Evolutionary conservation across 2,888 invertebrate genomes (phyloP), one percentile per base, ranked within the genome.

Genomic region (Polia nebulosa): DNA sequence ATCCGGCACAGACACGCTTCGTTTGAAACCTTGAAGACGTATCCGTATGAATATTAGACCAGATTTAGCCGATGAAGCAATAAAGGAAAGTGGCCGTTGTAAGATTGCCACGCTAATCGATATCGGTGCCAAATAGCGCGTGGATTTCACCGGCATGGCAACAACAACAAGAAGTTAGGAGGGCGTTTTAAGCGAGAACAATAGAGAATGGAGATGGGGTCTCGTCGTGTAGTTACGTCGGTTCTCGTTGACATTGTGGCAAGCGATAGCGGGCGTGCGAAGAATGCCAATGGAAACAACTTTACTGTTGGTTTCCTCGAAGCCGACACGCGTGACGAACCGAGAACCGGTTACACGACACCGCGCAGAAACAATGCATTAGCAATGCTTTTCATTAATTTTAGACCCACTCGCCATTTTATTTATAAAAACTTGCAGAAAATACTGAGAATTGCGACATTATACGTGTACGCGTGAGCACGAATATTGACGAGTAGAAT

Each of bases 241-340:
- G 78, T 86, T 85, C 85, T 86, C 85, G 88, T 84, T 87, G 88
- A 87, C 87, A 88, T 88, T 87, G 89, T 82, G 86, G 87, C 85
- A 84, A 86, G 84, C 86, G 84, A 87, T 83, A 84, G 86, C 89
- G 82, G 86, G 88, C 92, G 91, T 91, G 93, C 90, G 88, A 91
- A 91, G 93, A 93, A 94, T 94, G 91, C 89, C 88, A 89, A 92
- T 92, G 90, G 91, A 90, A 93, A 92, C 93, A 93, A 92, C 83
- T 86, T 86, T 89, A 89, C 93, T 92, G 94, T 93, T 94, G 90
- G 91, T 93, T 95, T 94, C 93, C 91, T 89, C 89, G 93, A 93
- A 94, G 87, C 82, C 88, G 86, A 88, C 88, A 90, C 90, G 93
- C 94, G 92, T 93, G 93, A 92, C 93, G 90, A 90, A 89, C 88